These are phyloP conservation scores for Armadillidium nasatum DNA, from an alignment of 1,140 invertebrate species.

Conservation along the genomic window DNA sequence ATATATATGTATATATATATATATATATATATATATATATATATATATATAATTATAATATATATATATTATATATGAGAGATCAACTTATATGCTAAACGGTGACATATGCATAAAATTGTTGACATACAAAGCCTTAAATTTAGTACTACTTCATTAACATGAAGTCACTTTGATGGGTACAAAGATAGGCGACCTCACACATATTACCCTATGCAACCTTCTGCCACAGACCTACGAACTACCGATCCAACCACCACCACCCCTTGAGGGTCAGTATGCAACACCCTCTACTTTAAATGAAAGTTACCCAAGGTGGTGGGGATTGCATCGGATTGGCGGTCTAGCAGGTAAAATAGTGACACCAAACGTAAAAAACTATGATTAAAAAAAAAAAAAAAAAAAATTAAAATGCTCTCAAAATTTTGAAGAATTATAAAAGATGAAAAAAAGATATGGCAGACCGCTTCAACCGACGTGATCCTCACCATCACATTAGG, in stretches of 20 bases:
- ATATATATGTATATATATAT: slow-evolving; percentile 11
- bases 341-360: background rate
- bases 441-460: background rate
- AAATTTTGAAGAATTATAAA: background rate
- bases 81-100: background rate
- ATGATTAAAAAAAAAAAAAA: too few relatives aligned
- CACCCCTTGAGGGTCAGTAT: background rate
- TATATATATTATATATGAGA: background rate
- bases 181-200: too few relatives aligned
- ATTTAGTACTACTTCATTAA: background rate
- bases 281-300: background rate
- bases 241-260: background rate
- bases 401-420: too few relatives aligned
- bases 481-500: background rate
- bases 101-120: background rate
- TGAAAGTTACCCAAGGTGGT: background rate
- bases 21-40: background rate
- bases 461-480: background rate
- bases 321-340: background rate
- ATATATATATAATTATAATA: background rate
- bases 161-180: background rate
- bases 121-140: background rate
- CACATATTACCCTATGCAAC: too few relatives aligned
- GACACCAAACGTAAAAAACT: too few relatives aligned
- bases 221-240: background rate